phyloP scores from a whole-genome alignment of 2,797 vertebrate genomes.

The Sitta carolinensis region DNA sequence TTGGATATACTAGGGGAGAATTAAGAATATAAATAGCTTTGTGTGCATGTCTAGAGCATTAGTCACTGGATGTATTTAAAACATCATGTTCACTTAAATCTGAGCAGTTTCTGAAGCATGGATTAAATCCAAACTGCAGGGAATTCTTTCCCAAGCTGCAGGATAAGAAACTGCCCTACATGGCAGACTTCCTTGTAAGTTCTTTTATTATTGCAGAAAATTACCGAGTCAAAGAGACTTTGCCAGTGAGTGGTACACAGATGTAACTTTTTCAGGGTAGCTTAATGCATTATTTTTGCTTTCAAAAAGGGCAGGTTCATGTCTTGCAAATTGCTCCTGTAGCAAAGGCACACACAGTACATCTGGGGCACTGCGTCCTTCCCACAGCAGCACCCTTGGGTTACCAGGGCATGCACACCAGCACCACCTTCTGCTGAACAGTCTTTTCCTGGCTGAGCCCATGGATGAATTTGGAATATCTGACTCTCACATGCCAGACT shows the following conservation, averaged over 20 bases:
- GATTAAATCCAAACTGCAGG: not conserved
- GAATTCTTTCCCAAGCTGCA: constrained; percentile 19
- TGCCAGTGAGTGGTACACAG: not conserved
- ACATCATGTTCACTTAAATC: not conserved
- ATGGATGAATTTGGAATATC: not conserved
- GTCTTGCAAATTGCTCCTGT: not conserved
- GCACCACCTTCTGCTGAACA: not conserved
- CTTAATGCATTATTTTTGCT: not conserved
- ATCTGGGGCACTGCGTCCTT: not conserved
- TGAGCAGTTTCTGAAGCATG: constrained; percentile 18
- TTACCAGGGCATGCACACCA: not conserved
- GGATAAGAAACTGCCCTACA: not conserved
- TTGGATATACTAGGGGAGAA: not conserved
- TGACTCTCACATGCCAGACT: not conserved
- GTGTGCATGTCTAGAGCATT: not conserved
- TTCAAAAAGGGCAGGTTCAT: not conserved
- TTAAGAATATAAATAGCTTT: constrained; percentile 22
- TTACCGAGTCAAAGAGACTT: not conserved
- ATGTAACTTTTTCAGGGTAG: not conserved
- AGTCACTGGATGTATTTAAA: constrained; percentile 37
- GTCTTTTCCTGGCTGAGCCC: constrained; percentile 47
- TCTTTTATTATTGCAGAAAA: not conserved
- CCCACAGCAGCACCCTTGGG: not conserved
- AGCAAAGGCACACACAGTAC: not conserved
- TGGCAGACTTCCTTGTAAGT: not conserved